Evolutionary conservation across 2,113 vertebrate species (phyloP).

Genomic region (Hippocampus zosterae): DNA sequence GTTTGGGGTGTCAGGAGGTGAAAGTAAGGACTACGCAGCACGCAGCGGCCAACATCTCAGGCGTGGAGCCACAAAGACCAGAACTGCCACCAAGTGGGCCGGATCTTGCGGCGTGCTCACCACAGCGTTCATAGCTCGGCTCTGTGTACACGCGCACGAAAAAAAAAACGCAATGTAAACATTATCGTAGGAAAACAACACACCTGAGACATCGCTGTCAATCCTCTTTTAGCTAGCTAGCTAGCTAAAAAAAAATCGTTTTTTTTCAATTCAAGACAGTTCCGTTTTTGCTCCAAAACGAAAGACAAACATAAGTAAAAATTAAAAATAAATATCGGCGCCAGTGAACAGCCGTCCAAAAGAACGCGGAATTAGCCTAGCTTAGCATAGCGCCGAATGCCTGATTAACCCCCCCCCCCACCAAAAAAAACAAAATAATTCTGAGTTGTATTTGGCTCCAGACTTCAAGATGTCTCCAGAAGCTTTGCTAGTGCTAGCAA

Average conservation of each 20-base stretch:
- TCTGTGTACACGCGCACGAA: slow-evolving; percentile 20
- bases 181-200: slow-evolving; percentile 41
- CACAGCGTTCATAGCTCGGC: slow-evolving; percentile 71
- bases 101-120: slow-evolving; percentile 6
- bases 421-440: no score
- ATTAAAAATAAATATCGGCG: background rate
- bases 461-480: background rate
- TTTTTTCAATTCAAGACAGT: background rate
- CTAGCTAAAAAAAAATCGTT: background rate
- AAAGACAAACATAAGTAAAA: background rate
- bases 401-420: background rate
- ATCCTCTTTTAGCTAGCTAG: background rate
- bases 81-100: background rate
- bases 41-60: slow-evolving; percentile 50
- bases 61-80: slow-evolving; percentile 31
- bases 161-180: slow-evolving; percentile 55
- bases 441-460: background rate
- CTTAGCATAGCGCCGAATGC: background rate
- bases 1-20: no score
- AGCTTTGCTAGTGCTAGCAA: background rate
- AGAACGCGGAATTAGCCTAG: background rate
- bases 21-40: background rate
- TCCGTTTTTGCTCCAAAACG: background rate
- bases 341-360: background rate
- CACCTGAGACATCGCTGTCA: slow-evolving; percentile 49